A percentile compares a stretch with the other conserved stretches of the same genome.
These are phyloP conservation scores for Strigamia crassipes DNA, from an alignment of 2,888 invertebrate species.

Conservation along the genomic window DNA sequence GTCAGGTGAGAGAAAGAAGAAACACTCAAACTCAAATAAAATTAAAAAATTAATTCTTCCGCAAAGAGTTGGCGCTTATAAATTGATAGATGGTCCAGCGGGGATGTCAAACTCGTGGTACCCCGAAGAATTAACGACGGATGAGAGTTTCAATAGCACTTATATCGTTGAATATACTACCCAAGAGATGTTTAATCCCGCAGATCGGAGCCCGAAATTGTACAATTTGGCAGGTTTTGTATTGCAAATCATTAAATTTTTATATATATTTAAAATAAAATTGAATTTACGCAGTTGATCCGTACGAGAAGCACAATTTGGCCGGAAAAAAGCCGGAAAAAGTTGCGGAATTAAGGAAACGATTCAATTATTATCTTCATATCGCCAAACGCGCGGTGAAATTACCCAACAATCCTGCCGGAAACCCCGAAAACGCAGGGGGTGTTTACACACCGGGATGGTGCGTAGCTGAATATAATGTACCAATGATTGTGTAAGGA, in stretches of 20 bases:
- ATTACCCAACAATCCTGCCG: conserved; percentile 47
- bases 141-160: neutral
- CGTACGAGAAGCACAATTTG: neutral
- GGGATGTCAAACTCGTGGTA: neutral
- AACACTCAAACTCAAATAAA: too few species aligned
- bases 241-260: too few species aligned
- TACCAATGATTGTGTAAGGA: neutral
- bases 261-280: too few species aligned
- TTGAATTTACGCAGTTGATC: neutral
- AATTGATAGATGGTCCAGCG: neutral
- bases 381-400: conserved; percentile 51
- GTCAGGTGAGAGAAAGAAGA: conserved; percentile 21
- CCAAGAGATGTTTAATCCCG: neutral
- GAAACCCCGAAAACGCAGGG: conserved; percentile 48
- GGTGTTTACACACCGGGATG: conserved; percentile 51
- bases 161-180: neutral
- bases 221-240: neutral
- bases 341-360: neutral
- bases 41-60: neutral
- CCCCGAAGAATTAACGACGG: neutral
- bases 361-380: neutral
- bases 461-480: conserved; percentile 47
- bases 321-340: neutral
- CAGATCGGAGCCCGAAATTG: neutral
- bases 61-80: neutral